Conservation (phyloP, 2,888 invertebrate genomes). For the Mesorhabditis spiculigera region DNA sequence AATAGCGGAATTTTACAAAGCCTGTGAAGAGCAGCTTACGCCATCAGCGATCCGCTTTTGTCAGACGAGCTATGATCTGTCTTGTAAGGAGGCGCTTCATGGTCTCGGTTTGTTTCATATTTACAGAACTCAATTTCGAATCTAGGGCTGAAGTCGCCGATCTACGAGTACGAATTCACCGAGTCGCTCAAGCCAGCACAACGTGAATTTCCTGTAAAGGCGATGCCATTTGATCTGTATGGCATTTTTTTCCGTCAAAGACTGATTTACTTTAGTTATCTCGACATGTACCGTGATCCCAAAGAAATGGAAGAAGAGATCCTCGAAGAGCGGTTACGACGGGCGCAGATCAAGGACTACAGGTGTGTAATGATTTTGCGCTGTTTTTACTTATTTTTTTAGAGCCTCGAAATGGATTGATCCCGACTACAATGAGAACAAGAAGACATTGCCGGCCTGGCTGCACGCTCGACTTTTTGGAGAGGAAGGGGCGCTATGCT, state of each 20-base stretch:
- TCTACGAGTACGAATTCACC: constrained; percentile 86
- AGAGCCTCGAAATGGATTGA: constrained; percentile 47
- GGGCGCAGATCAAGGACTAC: constrained; percentile 22
- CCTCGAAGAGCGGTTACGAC: constrained; percentile 77
- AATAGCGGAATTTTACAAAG: constrained; percentile 80
- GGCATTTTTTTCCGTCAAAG: constrained; percentile 24
- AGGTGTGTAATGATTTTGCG: constrained; percentile 1
- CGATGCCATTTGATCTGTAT: constrained; percentile 62
- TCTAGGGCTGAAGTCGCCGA: constrained; percentile 73
- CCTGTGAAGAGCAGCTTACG: constrained; percentile 75
- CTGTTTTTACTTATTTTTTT: constrained; percentile 10
- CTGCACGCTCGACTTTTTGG: constrained; percentile 28
- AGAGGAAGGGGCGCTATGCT: constrained; percentile 9
- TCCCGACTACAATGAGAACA: constrained; percentile 47
- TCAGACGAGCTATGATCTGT: constrained; percentile 85
- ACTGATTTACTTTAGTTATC: constrained; percentile 67
- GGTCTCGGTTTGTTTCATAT: constrained; percentile 39
- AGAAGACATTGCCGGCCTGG: constrained; percentile 46
- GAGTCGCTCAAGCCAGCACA: constrained; percentile 73
- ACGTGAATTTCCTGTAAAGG: constrained; percentile 75
- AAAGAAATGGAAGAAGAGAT: constrained; percentile 86
- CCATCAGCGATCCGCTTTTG: constrained; percentile 88
- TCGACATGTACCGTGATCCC: constrained; percentile 87
- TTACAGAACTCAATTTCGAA: constrained; percentile 1
- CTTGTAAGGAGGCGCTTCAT: constrained; percentile 78